phyloP scores from a whole-genome alignment of 2,113 vertebrate species.

The human (Homo sapiens) region DNA sequence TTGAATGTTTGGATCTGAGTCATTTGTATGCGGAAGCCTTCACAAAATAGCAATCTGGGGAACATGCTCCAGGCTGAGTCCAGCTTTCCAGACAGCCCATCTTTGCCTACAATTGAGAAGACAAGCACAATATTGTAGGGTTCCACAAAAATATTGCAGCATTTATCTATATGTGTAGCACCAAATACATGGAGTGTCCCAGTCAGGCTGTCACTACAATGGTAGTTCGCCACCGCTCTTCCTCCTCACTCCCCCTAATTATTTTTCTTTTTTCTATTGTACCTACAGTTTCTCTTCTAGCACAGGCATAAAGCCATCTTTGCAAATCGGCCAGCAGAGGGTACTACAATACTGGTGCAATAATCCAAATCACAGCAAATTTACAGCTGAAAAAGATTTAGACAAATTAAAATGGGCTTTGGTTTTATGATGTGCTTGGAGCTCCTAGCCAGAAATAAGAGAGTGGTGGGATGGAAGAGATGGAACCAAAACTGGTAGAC shows the following conservation, averaged over 20 bases:
- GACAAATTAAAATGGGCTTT: constrained; percentile 11
- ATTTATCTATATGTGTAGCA: constrained; percentile 61
- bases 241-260: neutral
- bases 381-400: neutral
- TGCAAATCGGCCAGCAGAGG: constrained; percentile 61
- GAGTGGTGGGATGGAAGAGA: neutral
- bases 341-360: constrained; percentile 50
- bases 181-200: constrained; percentile 61
- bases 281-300: neutral
- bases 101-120: constrained; percentile 60
- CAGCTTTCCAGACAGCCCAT: constrained; percentile 60
- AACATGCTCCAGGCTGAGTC: constrained; percentile 62
- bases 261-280: neutral
- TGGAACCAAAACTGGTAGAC: neutral
- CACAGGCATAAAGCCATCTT: constrained; percentile 12
- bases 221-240: neutral
- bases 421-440: neutral
- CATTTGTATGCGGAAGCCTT: constrained; percentile 67
- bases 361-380: neutral
- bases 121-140: constrained; percentile 48
- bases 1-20: constrained; percentile 71
- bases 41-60: constrained; percentile 71
- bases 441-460: neutral
- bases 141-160: constrained; percentile 56
- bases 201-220: constrained; percentile 26